A percentile compares a stretch with the other conserved stretches of the same genome.
Evolutionary conservation across 2,797 vertebrate species (phyloP).

Genomic region (Chelidonichthys spinosus): DNA sequence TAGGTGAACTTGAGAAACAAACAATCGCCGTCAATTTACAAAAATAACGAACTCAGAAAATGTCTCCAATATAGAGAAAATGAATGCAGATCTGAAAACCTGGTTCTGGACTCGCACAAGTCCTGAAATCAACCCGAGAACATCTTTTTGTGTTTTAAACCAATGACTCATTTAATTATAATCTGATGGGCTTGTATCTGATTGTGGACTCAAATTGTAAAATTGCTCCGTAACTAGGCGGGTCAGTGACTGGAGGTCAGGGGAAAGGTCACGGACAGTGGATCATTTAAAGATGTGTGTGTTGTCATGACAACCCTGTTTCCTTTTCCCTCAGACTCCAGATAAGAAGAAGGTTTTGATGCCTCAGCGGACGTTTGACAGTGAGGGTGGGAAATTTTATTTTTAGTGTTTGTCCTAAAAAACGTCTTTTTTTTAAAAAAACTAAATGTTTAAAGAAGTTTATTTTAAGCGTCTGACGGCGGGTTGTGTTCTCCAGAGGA

Average conservation of each 20-base stretch:
- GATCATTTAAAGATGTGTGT: conserved; percentile 15
- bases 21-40: not conserved
- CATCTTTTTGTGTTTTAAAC: not conserved
- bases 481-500: conserved; percentile 83
- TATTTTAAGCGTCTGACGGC: too few species aligned
- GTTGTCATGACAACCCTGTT: not conserved
- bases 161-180: conserved; percentile 7
- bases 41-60: not conserved
- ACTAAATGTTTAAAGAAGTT: too few species aligned
- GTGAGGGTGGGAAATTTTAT: conserved; percentile 89
- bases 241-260: conserved; percentile 43
- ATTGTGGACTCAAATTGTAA: conserved; percentile 20
- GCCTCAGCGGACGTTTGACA: conserved; percentile 92
- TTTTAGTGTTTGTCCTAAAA: not conserved
- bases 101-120: too few species aligned
- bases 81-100: too few species aligned
- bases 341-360: conserved; percentile 88
- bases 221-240: conserved; percentile 56
- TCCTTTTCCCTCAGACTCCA: conserved; percentile 66
- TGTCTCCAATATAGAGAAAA: not conserved
- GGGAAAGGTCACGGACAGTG: conserved; percentile 56
- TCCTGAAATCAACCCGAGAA: too few species aligned
- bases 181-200: conserved; percentile 16
- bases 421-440: not conserved
- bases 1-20: conserved; percentile 57